phyloP scores from a whole-genome alignment of 2,888 invertebrate species.

The Hydropsyche betteni region DNA sequence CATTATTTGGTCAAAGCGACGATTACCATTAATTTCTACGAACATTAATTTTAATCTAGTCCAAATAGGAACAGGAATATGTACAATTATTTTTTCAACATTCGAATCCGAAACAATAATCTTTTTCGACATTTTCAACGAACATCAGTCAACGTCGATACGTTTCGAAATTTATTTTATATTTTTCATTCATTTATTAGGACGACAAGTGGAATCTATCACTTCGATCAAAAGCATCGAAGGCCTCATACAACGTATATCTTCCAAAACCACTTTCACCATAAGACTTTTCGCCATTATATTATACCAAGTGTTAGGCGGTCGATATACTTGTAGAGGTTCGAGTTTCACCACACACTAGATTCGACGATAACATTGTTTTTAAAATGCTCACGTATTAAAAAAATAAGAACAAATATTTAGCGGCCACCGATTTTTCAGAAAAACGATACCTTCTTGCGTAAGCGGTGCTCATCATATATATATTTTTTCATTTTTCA shows the following conservation, averaged over 20 bases:
- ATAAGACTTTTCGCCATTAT: conserved; percentile 17
- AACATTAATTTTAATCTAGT: no score
- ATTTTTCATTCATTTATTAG: background rate
- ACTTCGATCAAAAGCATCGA: conserved; percentile 1
- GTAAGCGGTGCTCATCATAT: background rate
- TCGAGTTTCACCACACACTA: conserved; percentile 1
- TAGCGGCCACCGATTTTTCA: no score
- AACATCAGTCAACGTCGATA: background rate
- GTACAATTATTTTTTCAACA: no score
- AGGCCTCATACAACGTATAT: conserved; percentile 12
- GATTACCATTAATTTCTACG: no score
- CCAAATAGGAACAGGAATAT: no score
- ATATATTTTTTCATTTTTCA: background rate
- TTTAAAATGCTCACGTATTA: background rate
- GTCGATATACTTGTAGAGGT: background rate
- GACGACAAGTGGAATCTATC: conserved; percentile 13
- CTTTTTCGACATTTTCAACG: background rate
- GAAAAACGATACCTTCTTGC: no score
- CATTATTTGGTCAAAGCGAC: no score
- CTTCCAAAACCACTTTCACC: conserved; percentile 21
- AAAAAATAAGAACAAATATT: background rate
- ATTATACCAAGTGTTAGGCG: background rate
- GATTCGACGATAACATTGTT: conserved; percentile 8
- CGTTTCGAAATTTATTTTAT: background rate
- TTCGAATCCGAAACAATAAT: no score